Conservation (phyloP, 2,113 vertebrate species). For the Elephas maximus region DNA sequence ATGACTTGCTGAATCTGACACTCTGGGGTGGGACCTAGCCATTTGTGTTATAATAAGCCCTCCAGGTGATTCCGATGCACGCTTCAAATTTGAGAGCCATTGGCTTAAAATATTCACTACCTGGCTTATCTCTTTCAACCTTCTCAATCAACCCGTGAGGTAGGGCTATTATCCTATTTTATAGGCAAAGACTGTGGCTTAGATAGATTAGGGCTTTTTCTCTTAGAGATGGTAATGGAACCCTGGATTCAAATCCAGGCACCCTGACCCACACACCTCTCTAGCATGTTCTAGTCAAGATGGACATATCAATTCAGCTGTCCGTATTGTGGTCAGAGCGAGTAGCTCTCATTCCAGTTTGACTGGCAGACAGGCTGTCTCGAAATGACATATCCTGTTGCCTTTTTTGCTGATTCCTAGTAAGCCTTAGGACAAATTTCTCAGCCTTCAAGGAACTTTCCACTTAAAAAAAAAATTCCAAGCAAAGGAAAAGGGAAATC, state of each 20-base stretch:
- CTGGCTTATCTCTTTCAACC: not conserved
- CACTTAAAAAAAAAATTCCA: not conserved
- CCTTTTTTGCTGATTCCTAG: not conserved
- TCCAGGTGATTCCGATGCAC: not conserved
- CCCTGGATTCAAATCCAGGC: not conserved
- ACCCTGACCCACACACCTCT: not conserved
- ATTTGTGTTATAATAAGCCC: not conserved
- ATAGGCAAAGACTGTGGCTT: not conserved
- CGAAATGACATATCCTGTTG: not conserved
- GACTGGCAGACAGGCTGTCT: not conserved
- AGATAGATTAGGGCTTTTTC: not conserved
- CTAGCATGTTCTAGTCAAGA: not conserved
- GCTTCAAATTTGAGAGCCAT: not conserved
- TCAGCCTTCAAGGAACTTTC: not conserved
- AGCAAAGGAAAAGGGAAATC: not conserved
- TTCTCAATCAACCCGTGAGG: not conserved
- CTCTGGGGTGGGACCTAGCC: not conserved
- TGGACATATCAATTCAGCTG: fast-evolving
- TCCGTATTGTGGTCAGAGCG: fast-evolving
- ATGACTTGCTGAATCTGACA: not conserved
- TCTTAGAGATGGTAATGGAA: not conserved
- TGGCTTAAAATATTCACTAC: not conserved
- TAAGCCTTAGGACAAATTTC: not conserved
- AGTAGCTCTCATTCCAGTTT: fast-evolving
- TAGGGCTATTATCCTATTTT: not conserved